A percentile compares a stretch with the other conserved stretches of the same genome.
phyloP scores from a whole-genome alignment of 1,140 invertebrate species.

The Ceratina calcarata region DNA sequence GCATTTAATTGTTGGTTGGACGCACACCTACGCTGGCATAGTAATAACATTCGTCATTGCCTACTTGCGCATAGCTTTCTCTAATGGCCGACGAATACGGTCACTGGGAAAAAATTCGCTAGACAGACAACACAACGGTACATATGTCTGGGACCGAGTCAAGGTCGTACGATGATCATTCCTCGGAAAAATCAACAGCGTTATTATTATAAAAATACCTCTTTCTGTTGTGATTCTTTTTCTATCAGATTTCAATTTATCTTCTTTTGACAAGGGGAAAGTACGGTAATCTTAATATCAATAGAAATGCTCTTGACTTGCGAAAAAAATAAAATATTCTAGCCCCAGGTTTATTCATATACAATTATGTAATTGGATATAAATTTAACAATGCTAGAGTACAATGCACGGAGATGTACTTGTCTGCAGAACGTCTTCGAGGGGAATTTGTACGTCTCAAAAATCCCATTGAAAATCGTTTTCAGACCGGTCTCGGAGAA shows the following conservation, averaged over 20 bases:
- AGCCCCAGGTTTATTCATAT: too few species aligned
- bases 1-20: not conserved
- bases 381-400: too few species aligned
- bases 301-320: too few species aligned
- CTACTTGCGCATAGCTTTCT: not conserved
- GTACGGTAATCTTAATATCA: too few species aligned
- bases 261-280: too few species aligned
- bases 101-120: constrained; percentile 29
- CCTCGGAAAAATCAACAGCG: not conserved
- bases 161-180: constrained; percentile 30
- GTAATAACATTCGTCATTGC: constrained; percentile 31
- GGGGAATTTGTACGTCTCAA: too few species aligned
- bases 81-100: constrained; percentile 4
- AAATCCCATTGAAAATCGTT: not conserved
- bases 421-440: too few species aligned
- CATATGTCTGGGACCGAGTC: constrained; percentile 20
- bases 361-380: too few species aligned
- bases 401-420: too few species aligned
- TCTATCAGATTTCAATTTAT: too few species aligned
- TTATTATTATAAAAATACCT: not conserved
- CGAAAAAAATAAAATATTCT: too few species aligned
- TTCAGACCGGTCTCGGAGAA: not conserved
- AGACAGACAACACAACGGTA: constrained; percentile 32
- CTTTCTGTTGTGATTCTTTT: too few species aligned
- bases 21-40: not conserved